Evolutionary conservation across 2,888 invertebrate genomes (phyloP).

Genomic region (Epinotia nisella): DNA sequence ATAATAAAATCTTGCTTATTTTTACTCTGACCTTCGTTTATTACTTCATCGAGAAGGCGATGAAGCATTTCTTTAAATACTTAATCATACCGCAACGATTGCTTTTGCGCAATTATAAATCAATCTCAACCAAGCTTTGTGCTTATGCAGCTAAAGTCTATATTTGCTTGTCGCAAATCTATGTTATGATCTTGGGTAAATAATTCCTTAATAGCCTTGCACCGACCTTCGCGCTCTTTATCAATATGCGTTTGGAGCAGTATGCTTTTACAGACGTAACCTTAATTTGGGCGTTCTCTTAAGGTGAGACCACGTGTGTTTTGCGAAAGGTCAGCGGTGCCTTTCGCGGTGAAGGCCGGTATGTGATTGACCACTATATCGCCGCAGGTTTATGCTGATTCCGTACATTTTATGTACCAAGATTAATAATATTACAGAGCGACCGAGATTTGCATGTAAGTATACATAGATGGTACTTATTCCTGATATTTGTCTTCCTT

Average conservation of each 20-base stretch:
- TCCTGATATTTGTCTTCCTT: not conserved
- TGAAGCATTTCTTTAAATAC: conserved; percentile 20
- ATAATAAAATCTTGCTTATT: not conserved
- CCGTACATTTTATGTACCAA: conserved; percentile 24
- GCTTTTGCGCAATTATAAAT: conserved; percentile 14
- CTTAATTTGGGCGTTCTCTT: conserved; percentile 31
- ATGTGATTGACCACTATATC: conserved; percentile 43
- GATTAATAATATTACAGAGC: conserved; percentile 18
- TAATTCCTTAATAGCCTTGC: conserved; percentile 21
- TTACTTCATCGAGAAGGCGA: not conserved
- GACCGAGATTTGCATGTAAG: not conserved
- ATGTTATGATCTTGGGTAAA: not conserved
- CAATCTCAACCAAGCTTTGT: conserved; percentile 3
- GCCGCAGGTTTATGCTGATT: conserved; percentile 27
- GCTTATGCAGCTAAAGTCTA: not conserved
- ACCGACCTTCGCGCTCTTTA: conserved; percentile 31
- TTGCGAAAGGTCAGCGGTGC: conserved; percentile 41
- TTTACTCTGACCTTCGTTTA: not conserved
- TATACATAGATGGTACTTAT: not conserved
- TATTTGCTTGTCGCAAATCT: not conserved
- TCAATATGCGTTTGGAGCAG: conserved; percentile 24
- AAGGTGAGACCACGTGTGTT: conserved; percentile 37
- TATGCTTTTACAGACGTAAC: conserved; percentile 13
- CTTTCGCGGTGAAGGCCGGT: conserved; percentile 44
- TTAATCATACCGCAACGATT: conserved; percentile 24